Evolutionary conservation across 2,888 invertebrate genomes (phyloP).

Genomic region (Aplocera efformata): DNA sequence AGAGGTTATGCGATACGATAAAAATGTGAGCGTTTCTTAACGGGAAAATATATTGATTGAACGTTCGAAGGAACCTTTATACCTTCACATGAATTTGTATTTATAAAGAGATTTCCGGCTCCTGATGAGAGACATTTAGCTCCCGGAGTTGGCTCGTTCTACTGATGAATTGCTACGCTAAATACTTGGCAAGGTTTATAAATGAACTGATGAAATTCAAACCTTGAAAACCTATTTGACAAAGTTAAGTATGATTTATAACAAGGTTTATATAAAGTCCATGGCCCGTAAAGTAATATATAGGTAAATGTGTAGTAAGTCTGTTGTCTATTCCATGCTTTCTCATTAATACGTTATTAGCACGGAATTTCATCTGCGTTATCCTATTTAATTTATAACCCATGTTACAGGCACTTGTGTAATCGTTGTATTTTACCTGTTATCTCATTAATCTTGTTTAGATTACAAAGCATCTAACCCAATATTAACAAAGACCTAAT

Average conservation of each 20-base stretch:
- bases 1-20: no score
- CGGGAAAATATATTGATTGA: no score
- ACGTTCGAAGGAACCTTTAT: no score
- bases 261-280: no score
- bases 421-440: conserved; percentile 51
- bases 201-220: conserved; percentile 35
- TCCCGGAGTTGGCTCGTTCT: conserved; percentile 12
- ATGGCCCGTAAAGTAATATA: no score
- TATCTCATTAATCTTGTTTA: conserved; percentile 62
- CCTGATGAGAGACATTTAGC: conserved; percentile 8
- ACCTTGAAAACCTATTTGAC: conserved; percentile 35
- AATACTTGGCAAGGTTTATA: conserved; percentile 23
- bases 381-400: conserved; percentile 54
- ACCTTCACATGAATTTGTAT: no score
- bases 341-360: no score
- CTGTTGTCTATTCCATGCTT: no score
- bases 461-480: conserved; percentile 48
- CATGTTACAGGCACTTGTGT: conserved; percentile 50
- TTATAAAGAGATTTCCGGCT: conserved; percentile 6
- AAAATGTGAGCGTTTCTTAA: no score
- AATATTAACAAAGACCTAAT: conserved; percentile 54
- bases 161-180: conserved; percentile 3
- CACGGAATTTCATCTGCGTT: conserved; percentile 38
- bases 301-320: no score
- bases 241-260: no score